A percentile compares a stretch with the other conserved stretches of the same genome.
Conservation (phyloP, 2,113 vertebrate genomes). For the Willisornis vidua region DNA sequence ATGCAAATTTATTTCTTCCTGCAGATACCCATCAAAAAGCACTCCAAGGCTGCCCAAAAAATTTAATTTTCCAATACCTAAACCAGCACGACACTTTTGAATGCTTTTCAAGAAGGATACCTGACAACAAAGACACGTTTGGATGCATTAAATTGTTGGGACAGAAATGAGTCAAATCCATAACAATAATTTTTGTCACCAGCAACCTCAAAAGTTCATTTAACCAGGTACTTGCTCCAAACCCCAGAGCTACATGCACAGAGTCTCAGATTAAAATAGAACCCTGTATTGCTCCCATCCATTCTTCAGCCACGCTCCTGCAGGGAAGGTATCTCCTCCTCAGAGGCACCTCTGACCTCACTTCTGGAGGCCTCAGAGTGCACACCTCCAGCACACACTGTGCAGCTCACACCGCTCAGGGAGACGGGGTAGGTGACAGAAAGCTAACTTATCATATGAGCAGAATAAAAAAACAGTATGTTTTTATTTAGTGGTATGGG, state of each 20-base stretch:
- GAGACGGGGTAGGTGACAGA: not conserved
- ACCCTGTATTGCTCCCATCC: not conserved
- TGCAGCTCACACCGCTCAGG: not conserved
- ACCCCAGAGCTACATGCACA: too few species aligned
- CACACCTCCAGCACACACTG: rapidly evolving
- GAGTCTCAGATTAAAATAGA: not conserved
- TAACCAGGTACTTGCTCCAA: not conserved
- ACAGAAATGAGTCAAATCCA: not conserved
- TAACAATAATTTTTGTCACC: not conserved
- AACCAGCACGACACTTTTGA: not conserved
- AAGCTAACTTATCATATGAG: not conserved
- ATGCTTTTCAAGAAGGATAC: not conserved
- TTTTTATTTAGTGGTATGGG: not conserved
- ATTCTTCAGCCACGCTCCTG: not conserved
- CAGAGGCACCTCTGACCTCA: not conserved
- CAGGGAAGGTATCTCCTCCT: not conserved
- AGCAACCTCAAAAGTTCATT: not conserved
- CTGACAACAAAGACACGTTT: not conserved
- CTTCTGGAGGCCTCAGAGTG: not conserved
- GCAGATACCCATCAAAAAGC: not conserved
- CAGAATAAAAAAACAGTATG: rapidly evolving
- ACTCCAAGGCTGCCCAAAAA: not conserved
- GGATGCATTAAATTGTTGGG: not conserved
- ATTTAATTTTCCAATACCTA: not conserved
- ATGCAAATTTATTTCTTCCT: not conserved